phyloP scores from a whole-genome alignment of 1,140 invertebrate genomes.

The Brachionus rotundiformis region DNA sequence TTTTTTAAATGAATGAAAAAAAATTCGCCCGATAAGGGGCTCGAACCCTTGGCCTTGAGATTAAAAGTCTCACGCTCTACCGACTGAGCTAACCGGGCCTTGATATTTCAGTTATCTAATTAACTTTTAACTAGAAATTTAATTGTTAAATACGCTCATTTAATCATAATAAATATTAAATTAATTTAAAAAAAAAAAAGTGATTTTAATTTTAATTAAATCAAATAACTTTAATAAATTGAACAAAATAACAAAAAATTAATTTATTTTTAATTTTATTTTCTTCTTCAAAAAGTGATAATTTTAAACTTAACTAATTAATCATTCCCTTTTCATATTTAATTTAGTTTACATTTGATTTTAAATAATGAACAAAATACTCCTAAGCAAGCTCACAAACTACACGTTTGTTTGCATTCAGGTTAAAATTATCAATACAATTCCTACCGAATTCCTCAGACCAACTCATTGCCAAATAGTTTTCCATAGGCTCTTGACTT shows the following conservation, averaged over 20 bases:
- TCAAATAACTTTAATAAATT: too few species aligned
- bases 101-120: too few species aligned
- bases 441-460: neutral
- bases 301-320: neutral
- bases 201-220: too few species aligned
- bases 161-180: too few species aligned
- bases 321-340: neutral
- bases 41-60: neutral
- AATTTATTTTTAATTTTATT: too few species aligned
- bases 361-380: neutral
- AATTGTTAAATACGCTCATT: too few species aligned
- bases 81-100: neutral
- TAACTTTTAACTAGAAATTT: too few species aligned
- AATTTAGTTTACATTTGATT: neutral
- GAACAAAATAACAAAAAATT: too few species aligned
- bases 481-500: neutral
- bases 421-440: conserved; percentile 27
- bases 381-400: conserved; percentile 14
- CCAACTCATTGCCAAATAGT: conserved; percentile 27
- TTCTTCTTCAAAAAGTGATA: neutral
- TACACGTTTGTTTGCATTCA: neutral
- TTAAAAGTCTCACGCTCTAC: neutral
- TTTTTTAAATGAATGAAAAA: neutral
- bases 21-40: conserved; percentile 1
- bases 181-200: too few species aligned